These are phyloP conservation scores for Papilio glaucus DNA, from an alignment of 1,140 invertebrate genomes.

Conservation along the genomic window DNA sequence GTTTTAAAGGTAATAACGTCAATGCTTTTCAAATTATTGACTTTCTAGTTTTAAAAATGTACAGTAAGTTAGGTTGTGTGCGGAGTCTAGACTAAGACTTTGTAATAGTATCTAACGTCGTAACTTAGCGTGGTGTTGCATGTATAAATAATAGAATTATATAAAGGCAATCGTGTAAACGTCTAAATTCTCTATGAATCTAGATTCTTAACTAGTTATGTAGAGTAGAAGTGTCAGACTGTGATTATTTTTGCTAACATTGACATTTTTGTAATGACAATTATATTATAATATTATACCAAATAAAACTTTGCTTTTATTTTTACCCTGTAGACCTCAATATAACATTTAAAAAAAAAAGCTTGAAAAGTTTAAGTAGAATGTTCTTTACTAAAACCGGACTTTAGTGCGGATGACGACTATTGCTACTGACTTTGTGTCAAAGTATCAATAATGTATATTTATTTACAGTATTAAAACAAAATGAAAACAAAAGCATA, in stretches of 20 bases:
- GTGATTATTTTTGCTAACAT: constrained; percentile 83
- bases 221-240: constrained; percentile 74
- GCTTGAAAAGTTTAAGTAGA: no score
- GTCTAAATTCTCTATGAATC: constrained; percentile 36
- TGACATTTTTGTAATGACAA: constrained; percentile 82
- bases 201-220: constrained; percentile 40
- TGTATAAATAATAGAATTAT: constrained; percentile 39
- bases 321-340: constrained; percentile 35
- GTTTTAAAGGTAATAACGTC: constrained; percentile 27
- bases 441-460: no score
- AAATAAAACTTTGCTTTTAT: constrained; percentile 61
- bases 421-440: no score
- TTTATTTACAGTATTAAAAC: no score
- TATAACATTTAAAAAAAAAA: no score
- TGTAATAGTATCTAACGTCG: constrained; percentile 38
- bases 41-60: constrained; percentile 51
- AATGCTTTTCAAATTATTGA: constrained; percentile 36
- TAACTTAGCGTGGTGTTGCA: constrained; percentile 43
- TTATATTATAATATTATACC: constrained; percentile 80
- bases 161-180: constrained; percentile 35
- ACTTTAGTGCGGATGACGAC: no score
- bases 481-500: no score
- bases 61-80: constrained; percentile 54
- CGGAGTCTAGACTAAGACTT: constrained; percentile 43
- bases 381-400: no score